Evolutionary conservation across 2,113 vertebrate genomes (phyloP), one percentile per base, ranked within the genome.

Genomic region (Corydoras maculifer): DNA sequence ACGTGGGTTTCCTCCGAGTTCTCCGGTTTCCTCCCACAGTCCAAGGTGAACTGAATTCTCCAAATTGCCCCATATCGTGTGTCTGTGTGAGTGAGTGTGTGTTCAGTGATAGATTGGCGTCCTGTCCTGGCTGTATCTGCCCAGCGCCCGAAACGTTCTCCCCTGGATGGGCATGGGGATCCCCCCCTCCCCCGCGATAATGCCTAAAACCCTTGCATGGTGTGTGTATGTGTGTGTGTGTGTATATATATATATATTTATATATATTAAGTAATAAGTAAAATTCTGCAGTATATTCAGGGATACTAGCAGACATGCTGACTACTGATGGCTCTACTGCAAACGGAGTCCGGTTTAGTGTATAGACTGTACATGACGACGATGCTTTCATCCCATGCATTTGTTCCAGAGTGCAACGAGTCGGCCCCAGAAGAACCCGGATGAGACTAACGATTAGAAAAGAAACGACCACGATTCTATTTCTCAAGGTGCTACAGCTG

Each of bases 301-400:
- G 62, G 53, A 57, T 62, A 9, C 32, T 35, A 25, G 51, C 58
- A 65, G 57, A 25, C 14, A 35, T 51, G 35, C 57, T 5, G 50
- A 65, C 60, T 74, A 59, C 59, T 14, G 63, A 69, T 55, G 60
- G 35, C 57, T 55, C 49, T 25, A 7, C 9, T 61, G 74, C 66
- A 69, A 70, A 54, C 35, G 31, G 69, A 70, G 69, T 50, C 35
- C 58, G 62, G 62, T 62, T 88, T 89, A 89, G 88, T 89, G 88
- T 87, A 81, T 79, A 77, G 60, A 70, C 74, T 74, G 68, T 66
- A 59, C 66, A 80, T 69, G 77, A 76, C 62, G 69, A 81, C 32
- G 29, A 25, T 50, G 15, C 25, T 30, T 11, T n/a, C 35, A 51
- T 14, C 8, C 49, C 35, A 75, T 29, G 61, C 49, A 64, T 80